A percentile compares a stretch with the other conserved stretches of the same genome.
Conservation (phyloP, 2,888 invertebrate genomes). For the Erpobdella octoculata region DNA sequence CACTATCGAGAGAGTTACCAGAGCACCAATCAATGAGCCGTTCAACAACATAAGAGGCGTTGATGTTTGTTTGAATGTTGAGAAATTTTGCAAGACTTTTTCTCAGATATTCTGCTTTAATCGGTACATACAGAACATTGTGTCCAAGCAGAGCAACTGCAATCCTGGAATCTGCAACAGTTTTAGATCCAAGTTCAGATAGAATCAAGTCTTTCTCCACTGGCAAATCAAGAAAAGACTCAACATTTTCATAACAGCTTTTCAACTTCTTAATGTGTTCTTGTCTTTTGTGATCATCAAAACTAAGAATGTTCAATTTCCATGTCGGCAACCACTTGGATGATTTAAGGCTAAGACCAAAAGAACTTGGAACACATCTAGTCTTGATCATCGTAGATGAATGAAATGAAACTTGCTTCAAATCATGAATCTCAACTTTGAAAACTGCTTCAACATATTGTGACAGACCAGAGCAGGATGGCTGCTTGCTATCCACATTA, state of each 20-base stretch:
- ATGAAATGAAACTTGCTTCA: no score
- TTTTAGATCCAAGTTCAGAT: neutral
- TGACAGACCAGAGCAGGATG: constrained; percentile 36
- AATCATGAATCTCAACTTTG: neutral
- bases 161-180: neutral
- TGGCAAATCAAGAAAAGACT: neutral
- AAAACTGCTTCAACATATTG: constrained; percentile 34
- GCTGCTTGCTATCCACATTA: constrained; percentile 33
- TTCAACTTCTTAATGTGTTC: no score
- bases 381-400: no score
- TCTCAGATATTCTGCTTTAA: neutral
- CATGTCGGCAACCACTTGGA: neutral
- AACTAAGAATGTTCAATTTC: no score
- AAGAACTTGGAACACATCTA: neutral
- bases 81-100: neutral
- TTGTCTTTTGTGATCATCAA: no score
- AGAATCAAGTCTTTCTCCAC: neutral
- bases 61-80: constrained; percentile 28
- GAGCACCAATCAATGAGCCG: constrained; percentile 43
- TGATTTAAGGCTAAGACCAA: neutral
- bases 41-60: constrained; percentile 39
- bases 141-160: neutral
- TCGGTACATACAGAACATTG: neutral
- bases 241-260: no score
- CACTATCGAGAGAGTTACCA: no score